Base-by-base conservation (phyloP, 2,888 invertebrate genomes). In the Atethmia centrago region DNA sequence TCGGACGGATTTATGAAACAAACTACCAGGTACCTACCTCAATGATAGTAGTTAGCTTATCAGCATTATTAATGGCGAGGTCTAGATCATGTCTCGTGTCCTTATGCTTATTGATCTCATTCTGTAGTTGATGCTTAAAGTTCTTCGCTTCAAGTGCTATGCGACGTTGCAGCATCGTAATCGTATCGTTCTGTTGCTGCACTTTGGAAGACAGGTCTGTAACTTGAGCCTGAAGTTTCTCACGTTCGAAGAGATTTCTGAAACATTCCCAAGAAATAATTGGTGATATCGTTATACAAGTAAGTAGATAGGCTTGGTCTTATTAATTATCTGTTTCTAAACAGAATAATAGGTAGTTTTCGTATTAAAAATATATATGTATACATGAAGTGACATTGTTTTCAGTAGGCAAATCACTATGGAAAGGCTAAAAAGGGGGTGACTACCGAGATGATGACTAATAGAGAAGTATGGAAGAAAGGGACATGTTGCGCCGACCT, bases 111-210 rank as follows among this genome's bases (percentile, higher is more conserved):
- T 96, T 96, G 69, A 97, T 97, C 92, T 98, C 98, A 0, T 92
- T 91, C 79, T 97, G 97, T 25, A 98, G 91, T 89, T 98, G 98
- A 84, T 98, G 97, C 74, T 97, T 97, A 84, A 97, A 97, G 90
- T 97, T 98, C 94, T 98, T 98, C 4, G 97, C 96, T 91, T 98
- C 98, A 51, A 98, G 93, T 74, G 97, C 96, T 21, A 98, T 93
- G 86, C 97, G 97, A 59, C 98, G 97, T 74, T 98, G 97, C 79
- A 98, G 94, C 82, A 97, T 96, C 77, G 95, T 97, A 76, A 97
- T 97, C 0, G 93, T 95, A 74, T 97, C 97, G 56, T 96, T 97
- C 81, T 98, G 98, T 76, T 97, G 97, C 72, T 97, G 97, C 9
- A 96, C 95, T 64, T 96, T 97, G 0, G 93, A 90, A 31, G 97